Percentiles rank a stretch among this genome's conserved stretches.
These are phyloP conservation scores for Sesia apiformis DNA, from an alignment of 2,888 invertebrate species.

Conservation along the genomic window DNA sequence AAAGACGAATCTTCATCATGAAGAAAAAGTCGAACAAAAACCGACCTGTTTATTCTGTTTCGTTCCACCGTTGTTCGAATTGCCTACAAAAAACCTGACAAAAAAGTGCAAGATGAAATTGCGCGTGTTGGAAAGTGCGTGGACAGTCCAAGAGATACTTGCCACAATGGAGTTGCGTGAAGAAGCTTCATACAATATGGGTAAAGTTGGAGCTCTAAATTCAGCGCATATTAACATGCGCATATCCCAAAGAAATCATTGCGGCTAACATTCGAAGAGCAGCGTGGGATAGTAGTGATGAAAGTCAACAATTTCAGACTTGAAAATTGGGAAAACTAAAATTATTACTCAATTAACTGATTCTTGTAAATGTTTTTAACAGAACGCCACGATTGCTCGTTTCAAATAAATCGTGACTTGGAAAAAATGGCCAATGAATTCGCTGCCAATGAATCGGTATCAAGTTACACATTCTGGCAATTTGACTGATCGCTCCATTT, in stretches of 20 bases:
- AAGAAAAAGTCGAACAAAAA: constrained; percentile 33
- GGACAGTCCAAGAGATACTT: not conserved
- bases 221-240: too few species aligned
- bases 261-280: too few species aligned
- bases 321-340: too few species aligned
- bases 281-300: too few species aligned
- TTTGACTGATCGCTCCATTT: constrained; percentile 23
- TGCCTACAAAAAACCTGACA: constrained; percentile 21
- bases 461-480: constrained; percentile 25
- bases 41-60: constrained; percentile 41
- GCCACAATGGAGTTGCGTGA: too few species aligned
- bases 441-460: constrained; percentile 10
- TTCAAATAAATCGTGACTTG: constrained; percentile 18
- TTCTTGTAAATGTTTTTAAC: too few species aligned
- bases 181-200: too few species aligned
- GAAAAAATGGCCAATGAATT: constrained; percentile 10
- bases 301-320: too few species aligned
- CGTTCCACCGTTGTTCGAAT: constrained; percentile 30
- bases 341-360: too few species aligned
- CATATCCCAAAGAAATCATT: too few species aligned
- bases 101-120: constrained; percentile 25
- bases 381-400: too few species aligned
- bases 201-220: too few species aligned
- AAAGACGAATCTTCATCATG: constrained; percentile 28
- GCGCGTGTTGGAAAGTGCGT: constrained; percentile 17